A percentile compares a stretch with the other conserved stretches of the same genome.
phyloP scores from a whole-genome alignment of 2,113 vertebrate genomes.

The Nymphicus hollandicus region DNA sequence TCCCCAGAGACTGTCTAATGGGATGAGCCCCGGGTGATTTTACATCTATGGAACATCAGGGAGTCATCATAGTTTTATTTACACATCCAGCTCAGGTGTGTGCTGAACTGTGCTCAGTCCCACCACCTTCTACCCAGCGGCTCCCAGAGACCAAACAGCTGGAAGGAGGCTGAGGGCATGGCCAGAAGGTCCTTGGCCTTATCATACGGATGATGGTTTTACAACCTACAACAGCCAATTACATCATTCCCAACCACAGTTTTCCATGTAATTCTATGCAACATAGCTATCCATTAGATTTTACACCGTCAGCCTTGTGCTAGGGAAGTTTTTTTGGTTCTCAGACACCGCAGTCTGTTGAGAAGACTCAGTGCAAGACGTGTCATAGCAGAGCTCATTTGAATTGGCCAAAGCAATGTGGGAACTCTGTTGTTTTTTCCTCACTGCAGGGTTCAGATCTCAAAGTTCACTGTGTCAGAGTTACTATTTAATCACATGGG shows the following conservation, averaged over 20 bases:
- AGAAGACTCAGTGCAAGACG: background rate
- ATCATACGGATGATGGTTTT: background rate
- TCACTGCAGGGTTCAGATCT: background rate
- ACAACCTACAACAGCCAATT: background rate
- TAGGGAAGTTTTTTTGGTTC: background rate
- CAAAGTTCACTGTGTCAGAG: background rate
- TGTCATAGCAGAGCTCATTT: background rate
- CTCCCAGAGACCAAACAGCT: background rate
- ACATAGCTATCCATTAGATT: background rate
- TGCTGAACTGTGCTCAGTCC: background rate
- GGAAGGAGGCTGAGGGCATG: background rate
- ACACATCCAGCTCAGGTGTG: background rate
- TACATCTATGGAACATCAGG: rapidly evolving
- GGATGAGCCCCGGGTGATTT: background rate
- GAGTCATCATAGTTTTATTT: background rate
- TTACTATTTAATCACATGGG: background rate
- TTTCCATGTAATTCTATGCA: background rate
- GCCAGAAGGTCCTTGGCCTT: background rate
- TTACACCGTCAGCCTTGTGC: background rate
- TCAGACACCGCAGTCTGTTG: background rate
- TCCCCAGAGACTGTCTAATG: background rate
- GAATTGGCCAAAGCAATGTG: background rate
- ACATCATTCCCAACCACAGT: background rate
- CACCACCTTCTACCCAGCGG: rapidly evolving
- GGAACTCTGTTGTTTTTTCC: background rate